These are phyloP conservation scores for Cantharis lateralis DNA, from an alignment of 2,888 invertebrate species.

Conservation along the genomic window DNA sequence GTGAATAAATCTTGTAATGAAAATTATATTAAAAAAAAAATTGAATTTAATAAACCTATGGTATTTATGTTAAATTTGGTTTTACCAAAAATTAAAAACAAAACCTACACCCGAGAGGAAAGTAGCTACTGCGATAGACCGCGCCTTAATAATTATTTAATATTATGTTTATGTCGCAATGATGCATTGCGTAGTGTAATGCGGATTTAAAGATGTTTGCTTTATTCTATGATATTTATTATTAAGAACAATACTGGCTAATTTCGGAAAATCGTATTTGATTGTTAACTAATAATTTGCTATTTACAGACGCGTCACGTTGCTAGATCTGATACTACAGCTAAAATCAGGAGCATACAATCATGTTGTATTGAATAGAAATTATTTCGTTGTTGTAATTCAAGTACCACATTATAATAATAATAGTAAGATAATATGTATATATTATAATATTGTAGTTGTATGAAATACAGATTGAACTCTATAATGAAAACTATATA, in stretches of 20 bases:
- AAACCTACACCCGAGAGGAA: background rate
- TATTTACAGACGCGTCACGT: background rate
- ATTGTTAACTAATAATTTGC: background rate
- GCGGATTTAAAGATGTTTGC: background rate
- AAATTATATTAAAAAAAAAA: background rate
- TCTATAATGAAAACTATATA: too few species aligned
- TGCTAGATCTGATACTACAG: background rate
- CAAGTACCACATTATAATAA: background rate
- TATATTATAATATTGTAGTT: too few species aligned
- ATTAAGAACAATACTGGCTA: background rate
- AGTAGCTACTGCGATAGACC: background rate
- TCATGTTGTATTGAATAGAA: background rate
- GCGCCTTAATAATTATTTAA: background rate
- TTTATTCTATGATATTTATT: background rate
- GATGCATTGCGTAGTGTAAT: background rate
- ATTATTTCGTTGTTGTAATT: background rate
- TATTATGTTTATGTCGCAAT: background rate
- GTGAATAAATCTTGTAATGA: background rate
- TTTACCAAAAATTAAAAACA: background rate
- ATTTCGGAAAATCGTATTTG: background rate
- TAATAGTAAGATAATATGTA: too few species aligned
- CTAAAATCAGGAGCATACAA: background rate
- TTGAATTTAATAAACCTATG: background rate
- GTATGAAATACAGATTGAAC: too few species aligned
- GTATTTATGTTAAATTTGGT: background rate